Conservation (phyloP, 2,797 vertebrate genomes). For the Danionella dracula region DNA sequence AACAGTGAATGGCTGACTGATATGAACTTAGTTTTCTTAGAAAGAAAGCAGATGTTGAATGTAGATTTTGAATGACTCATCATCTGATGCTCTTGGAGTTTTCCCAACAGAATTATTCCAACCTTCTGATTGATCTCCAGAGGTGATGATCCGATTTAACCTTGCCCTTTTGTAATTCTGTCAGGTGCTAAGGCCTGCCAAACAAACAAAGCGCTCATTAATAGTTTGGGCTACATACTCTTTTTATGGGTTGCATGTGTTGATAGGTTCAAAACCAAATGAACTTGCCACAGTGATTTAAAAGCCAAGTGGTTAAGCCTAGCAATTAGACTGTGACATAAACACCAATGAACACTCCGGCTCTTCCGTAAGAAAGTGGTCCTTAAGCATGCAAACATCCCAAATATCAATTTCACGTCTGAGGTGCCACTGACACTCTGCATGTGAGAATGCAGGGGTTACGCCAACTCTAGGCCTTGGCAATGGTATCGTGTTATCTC, state of each 20-base stretch:
- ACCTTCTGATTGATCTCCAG: background rate
- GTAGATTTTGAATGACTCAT: background rate
- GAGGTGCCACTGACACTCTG: conserved; percentile 59
- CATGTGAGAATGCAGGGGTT: conserved; percentile 57
- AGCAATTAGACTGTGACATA: conserved; percentile 29
- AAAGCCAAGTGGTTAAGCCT: conserved; percentile 28
- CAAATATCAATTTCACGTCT: conserved; percentile 79
- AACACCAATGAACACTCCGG: conserved; percentile 38
- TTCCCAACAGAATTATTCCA: background rate
- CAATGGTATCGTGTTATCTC: conserved; percentile 75
- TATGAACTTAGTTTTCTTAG: too few relatives aligned
- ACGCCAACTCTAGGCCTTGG: conserved; percentile 71
- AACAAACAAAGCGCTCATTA: conserved; percentile 25
- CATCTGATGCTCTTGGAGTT: background rate
- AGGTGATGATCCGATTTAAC: conserved; percentile 2
- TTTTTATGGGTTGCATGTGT: conserved; percentile 22
- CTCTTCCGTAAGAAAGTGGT: conserved; percentile 50
- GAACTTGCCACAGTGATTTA: conserved; percentile 29
- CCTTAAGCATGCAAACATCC: conserved; percentile 67
- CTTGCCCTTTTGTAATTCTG: background rate
- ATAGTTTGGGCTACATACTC: conserved; percentile 2
- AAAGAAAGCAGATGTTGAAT: too few relatives aligned
- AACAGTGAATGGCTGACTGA: too few relatives aligned
- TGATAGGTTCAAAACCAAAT: conserved; percentile 34
- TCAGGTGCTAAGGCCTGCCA: conserved; percentile 7